These are phyloP conservation scores for Drosophila ficusphila DNA, from an alignment of 1,140 invertebrate genomes.

Conservation along the genomic window DNA sequence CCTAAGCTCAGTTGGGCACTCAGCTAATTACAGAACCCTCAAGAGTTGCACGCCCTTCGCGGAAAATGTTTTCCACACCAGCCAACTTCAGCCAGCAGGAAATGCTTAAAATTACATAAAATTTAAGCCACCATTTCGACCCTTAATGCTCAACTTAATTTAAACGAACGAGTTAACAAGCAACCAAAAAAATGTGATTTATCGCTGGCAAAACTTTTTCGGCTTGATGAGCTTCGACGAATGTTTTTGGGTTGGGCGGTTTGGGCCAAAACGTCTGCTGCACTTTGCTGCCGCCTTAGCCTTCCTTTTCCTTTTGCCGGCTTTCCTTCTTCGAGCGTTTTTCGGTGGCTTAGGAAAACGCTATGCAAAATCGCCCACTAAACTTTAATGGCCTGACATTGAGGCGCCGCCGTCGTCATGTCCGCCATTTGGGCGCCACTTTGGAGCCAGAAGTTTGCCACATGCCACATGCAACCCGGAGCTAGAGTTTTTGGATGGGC, in stretches of 20 bases:
- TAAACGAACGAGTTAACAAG: conserved; percentile 77
- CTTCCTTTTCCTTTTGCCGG: conserved; percentile 9
- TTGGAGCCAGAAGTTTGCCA: conserved; percentile 66
- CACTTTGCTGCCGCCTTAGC: conserved; percentile 23
- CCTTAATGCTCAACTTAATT: conserved; percentile 73
- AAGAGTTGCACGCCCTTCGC: conserved; percentile 8
- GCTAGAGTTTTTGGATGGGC: conserved; percentile 14
- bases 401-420: conserved; percentile 65
- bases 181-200: conserved; percentile 67
- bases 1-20: background rate
- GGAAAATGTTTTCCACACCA: conserved; percentile 43
- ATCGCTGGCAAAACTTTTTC: conserved; percentile 59
- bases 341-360: conserved; percentile 20
- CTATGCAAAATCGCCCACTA: conserved; percentile 71
- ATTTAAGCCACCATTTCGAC: conserved; percentile 30
- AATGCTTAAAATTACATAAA: conserved; percentile 59
- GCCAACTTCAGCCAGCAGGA: background rate
- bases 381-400: conserved; percentile 79
- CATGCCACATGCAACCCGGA: conserved; percentile 61
- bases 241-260: conserved; percentile 19
- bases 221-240: conserved; percentile 54
- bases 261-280: conserved; percentile 53
- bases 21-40: conserved; percentile 42
- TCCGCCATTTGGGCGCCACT: conserved; percentile 74
- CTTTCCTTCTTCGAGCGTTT: conserved; percentile 18